phyloP scores from a whole-genome alignment of 2,113 vertebrate species.

The Oxygymnocypris stewartii region DNA sequence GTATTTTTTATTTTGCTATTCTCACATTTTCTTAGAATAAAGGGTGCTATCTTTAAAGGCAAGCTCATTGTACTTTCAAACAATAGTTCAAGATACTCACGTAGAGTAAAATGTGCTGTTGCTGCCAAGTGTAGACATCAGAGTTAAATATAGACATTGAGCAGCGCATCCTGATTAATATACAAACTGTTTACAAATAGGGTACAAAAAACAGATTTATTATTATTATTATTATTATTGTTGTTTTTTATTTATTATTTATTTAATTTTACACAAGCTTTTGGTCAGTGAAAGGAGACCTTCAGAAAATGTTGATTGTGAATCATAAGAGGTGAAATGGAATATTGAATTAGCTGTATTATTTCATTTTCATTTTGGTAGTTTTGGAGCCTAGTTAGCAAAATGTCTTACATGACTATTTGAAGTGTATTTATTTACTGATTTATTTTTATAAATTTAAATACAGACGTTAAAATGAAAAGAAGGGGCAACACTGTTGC shows the following conservation, averaged over 20 bases:
- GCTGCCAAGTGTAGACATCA: constrained; percentile 16
- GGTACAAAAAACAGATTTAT: neutral
- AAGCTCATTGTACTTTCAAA: constrained; percentile 9
- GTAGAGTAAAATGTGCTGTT: neutral
- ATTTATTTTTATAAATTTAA: neutral
- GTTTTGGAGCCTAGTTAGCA: neutral
- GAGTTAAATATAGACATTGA: neutral
- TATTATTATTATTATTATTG: too few relatives aligned
- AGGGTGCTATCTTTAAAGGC: constrained; percentile 3
- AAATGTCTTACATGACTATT: neutral
- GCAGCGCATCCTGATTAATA: neutral
- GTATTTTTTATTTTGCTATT: neutral
- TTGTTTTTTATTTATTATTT: neutral
- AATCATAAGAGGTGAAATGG: too few relatives aligned
- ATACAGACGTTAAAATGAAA: neutral
- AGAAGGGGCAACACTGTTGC: neutral
- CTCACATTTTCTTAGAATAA: neutral
- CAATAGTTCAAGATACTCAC: constrained; percentile 1
- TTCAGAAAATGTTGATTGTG: neutral
- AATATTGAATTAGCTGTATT: too few relatives aligned
- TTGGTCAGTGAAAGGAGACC: neutral
- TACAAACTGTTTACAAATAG: neutral
- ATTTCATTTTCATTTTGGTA: too few relatives aligned
- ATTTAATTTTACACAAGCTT: neutral
- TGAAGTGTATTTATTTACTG: too few relatives aligned